phyloP scores from a whole-genome alignment of 2,797 vertebrate genomes.

The Garrulus glandarius region DNA sequence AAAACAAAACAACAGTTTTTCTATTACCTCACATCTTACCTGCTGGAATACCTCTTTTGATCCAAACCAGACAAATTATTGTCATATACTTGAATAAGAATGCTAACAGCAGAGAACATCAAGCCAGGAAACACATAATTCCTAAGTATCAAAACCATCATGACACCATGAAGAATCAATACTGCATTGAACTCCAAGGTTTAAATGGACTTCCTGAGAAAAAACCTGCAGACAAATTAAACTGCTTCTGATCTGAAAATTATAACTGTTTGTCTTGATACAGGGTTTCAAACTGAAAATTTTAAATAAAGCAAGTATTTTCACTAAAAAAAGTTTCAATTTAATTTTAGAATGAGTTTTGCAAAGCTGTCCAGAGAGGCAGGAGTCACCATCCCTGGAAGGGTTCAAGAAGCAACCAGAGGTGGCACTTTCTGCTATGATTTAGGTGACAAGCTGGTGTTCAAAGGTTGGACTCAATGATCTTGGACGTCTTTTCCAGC shows the following conservation, averaged over 20 bases:
- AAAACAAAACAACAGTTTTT: background rate
- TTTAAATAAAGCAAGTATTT: background rate
- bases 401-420: background rate
- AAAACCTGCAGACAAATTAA: background rate
- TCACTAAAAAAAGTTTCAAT: background rate
- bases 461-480: background rate
- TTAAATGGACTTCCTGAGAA: background rate
- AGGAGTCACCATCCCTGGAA: background rate
- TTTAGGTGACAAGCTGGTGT: too few species aligned
- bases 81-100: background rate
- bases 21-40: background rate
- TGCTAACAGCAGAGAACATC: background rate
- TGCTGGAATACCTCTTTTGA: background rate
- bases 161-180: background rate
- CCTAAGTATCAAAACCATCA: background rate
- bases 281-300: background rate
- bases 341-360: background rate
- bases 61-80: background rate
- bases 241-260: background rate
- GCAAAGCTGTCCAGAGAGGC: background rate
- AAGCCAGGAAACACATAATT: background rate
- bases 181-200: background rate
- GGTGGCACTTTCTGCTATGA: background rate
- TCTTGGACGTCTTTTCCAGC: background rate
- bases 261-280: background rate